phyloP scores from a whole-genome alignment of 23 tunicate species.

The Halocynthia aurantium region DNA sequence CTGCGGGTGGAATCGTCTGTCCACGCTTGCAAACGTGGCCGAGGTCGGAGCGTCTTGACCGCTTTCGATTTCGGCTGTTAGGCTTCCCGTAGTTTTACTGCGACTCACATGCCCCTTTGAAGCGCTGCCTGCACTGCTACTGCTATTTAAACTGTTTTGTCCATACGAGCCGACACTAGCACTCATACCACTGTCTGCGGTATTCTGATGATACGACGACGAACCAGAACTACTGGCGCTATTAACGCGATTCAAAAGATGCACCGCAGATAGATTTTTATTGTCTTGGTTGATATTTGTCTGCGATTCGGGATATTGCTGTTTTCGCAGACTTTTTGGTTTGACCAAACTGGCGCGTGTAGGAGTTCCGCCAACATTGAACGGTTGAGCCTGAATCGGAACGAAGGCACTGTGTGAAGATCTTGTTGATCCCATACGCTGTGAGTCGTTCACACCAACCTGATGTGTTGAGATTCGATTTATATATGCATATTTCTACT shows the following conservation, averaged over 20 bases:
- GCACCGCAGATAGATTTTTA: slow-evolving; percentile 5
- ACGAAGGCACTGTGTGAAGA: slow-evolving; percentile 2
- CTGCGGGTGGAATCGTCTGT: background rate
- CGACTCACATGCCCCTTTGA: slow-evolving; percentile 10
- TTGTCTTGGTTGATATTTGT: background rate
- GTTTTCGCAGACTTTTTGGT: background rate
- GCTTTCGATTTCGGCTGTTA: slow-evolving; percentile 4
- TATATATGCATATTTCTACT: background rate
- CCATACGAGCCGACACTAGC: slow-evolving; percentile 82
- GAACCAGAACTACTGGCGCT: slow-evolving; percentile 50
- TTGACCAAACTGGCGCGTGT: slow-evolving; percentile 9
- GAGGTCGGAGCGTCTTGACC: background rate
- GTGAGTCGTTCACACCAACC: slow-evolving; percentile 12
- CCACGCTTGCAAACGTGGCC: slow-evolving; percentile 4
- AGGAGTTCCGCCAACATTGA: background rate
- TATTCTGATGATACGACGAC: slow-evolving; percentile 75
- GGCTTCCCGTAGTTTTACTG: slow-evolving; percentile 46
- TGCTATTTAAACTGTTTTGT: slow-evolving; percentile 58
- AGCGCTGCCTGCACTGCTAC: slow-evolving; percentile 47
- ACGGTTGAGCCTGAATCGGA: background rate
- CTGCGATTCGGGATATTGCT: background rate
- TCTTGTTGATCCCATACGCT: background rate
- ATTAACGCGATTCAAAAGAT: slow-evolving; percentile 30
- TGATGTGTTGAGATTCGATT: background rate
- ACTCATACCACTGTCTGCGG: slow-evolving; percentile 94